Base-by-base conservation (phyloP, 2,888 invertebrate species). In the Coleophora deauratella region DNA sequence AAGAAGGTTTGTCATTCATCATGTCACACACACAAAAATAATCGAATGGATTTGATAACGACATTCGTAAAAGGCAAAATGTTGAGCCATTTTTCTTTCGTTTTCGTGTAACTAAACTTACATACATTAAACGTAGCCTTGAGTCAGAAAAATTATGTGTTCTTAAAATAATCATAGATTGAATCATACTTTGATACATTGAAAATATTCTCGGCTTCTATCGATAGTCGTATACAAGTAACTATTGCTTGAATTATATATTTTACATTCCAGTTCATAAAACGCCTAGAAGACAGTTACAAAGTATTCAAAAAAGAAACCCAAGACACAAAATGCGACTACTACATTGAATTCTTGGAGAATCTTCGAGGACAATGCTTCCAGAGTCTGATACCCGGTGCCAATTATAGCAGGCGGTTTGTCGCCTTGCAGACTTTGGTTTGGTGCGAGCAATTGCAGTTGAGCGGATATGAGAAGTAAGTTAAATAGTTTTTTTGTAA, bases 351-450 rank as follows among this genome's bases (percentile, higher is more conserved):
- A 0, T 90, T 90, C 62, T 37, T 89, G 4, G 62, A 66, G 12
- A 64, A 75, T 27, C 50, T 92, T 7, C 78, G 88, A 10, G 56
- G 57, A 0, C 68, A 79, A 21, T 87, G 91, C 44, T 80, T 89
- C 15, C 65, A 67, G 4, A 88, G 88, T 53, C 58, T 93, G n/a
- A 77, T 89, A 44, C 75, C 76, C 2, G 90, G 89, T 0, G 89
- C 91, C 1, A 91, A 90, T 59, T 91, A 89, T 59, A 87, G 86
- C 30, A 74, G 92, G 1, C 82, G 91, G 21, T 76, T 78, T 36
- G 79, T 88, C 2, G 88, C 90, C 7, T 59, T 93, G 41, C 88
- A 89, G 45, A 57, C 90, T 38, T 62, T 91, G 9, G 67, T 67
- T 2, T 78, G 80, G 68, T 43, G 53, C n/a, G 62, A 72, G 45